Evolutionary conservation across 2,113 vertebrate species (phyloP).

Genomic region (Tretioscincus oriximinensis): DNA sequence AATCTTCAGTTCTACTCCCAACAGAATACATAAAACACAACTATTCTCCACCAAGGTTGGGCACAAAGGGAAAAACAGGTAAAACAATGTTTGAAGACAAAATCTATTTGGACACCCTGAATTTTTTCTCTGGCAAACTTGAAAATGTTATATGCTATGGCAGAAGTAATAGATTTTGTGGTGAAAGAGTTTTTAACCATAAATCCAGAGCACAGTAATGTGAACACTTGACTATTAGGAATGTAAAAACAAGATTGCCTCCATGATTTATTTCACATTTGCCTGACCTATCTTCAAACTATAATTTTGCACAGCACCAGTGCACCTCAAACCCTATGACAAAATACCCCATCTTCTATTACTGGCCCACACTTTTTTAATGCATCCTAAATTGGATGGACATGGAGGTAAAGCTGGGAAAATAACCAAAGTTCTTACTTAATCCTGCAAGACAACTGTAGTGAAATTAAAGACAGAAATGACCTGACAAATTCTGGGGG

Average conservation of each 20-base stretch:
- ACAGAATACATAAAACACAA: slow-evolving; percentile 49
- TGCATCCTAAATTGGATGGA: background rate
- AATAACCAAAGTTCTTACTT: background rate
- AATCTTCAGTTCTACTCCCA: slow-evolving; percentile 55
- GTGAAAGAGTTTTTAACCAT: slow-evolving; percentile 34
- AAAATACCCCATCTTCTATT: background rate
- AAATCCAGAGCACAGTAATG: background rate
- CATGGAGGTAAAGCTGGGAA: background rate
- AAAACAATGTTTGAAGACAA: slow-evolving; percentile 54
- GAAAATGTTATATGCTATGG: slow-evolving; percentile 44
- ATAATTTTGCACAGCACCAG: background rate
- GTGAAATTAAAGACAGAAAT: no score
- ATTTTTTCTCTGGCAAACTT: slow-evolving; percentile 57
- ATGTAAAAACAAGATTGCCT: background rate
- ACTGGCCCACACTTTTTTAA: background rate
- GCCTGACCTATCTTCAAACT: background rate
- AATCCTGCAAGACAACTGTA: no score
- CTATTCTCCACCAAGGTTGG: slow-evolving; percentile 44
- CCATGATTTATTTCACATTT: background rate
- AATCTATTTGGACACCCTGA: slow-evolving; percentile 54
- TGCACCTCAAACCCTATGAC: background rate
- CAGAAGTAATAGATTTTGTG: slow-evolving; percentile 35
- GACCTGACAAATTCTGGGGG: no score
- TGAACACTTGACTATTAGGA: background rate
- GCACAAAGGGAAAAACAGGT: slow-evolving; percentile 58